These are phyloP conservation scores for Hexactinellida sp. DNA, from an alignment of 37 sponge, comb jelly and placozoan genomes.

Conservation along the genomic window DNA sequence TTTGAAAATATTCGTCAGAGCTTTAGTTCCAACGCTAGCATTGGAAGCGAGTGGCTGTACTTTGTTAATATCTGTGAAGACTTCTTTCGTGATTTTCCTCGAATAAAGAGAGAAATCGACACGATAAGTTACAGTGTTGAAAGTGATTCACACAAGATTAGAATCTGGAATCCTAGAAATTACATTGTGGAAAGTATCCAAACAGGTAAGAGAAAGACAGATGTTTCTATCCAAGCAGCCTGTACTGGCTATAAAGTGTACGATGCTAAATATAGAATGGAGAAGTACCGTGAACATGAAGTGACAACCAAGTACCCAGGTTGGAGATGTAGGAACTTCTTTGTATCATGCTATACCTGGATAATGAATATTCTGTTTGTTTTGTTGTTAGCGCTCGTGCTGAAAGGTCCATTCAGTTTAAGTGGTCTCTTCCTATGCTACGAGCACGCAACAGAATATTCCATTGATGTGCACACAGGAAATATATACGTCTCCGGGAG, in stretches of 20 bases:
- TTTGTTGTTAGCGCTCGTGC: background rate
- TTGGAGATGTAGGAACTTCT: background rate
- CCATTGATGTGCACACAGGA: background rate
- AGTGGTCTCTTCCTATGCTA: background rate
- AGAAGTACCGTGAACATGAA: background rate
- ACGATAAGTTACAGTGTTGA: background rate
- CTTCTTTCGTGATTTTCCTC: background rate
- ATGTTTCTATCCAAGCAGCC: background rate
- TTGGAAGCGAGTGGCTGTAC: background rate
- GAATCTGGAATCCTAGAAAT: background rate
- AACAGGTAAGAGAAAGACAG: background rate
- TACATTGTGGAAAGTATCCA: background rate
- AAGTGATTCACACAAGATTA: background rate
- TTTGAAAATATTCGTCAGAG: background rate
- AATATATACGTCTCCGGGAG: background rate
- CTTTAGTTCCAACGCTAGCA: background rate
- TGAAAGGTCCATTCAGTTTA: constrained; percentile 17
- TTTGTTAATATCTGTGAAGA: constrained; percentile 10
- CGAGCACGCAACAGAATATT: background rate
- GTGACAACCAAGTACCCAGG: background rate
- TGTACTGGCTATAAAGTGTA: background rate
- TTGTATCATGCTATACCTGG: background rate
- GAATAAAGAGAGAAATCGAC: background rate
- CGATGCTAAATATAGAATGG: background rate
- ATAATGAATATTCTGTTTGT: background rate